A percentile compares a stretch with the other conserved stretches of the same genome.
These are phyloP conservation scores for Hippopotamus amphibius DNA, from an alignment of 2,113 vertebrate genomes.

Conservation along the genomic window DNA sequence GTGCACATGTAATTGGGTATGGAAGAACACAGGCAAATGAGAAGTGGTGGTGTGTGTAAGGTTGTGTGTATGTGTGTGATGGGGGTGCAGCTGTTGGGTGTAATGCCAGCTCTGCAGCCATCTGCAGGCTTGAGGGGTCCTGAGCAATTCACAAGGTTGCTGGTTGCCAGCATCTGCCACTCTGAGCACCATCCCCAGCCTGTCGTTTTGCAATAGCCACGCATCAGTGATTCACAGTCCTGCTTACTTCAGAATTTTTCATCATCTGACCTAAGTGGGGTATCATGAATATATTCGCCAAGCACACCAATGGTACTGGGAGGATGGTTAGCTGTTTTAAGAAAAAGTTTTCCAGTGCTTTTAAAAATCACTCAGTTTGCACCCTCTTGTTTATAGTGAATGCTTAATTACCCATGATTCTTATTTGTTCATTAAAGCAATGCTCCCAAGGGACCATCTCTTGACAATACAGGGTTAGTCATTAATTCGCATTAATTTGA, in stretches of 20 bases:
- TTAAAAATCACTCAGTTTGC: slow-evolving; percentile 3
- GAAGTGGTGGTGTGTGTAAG: not conserved
- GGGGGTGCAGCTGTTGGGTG: not conserved
- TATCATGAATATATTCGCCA: slow-evolving; percentile 10
- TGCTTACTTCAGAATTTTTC: slow-evolving; percentile 42
- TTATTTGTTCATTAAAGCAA: slow-evolving; percentile 65
- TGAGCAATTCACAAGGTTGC: not conserved
- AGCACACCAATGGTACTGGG: not conserved
- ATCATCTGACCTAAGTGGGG: not conserved
- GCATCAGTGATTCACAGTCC: not conserved
- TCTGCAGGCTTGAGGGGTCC: slow-evolving; percentile 13
- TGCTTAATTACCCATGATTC: slow-evolving; percentile 61
- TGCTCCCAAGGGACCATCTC: slow-evolving; percentile 25
- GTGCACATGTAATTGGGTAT: not conserved
- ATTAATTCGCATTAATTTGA: slow-evolving; percentile 76
- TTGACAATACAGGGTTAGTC: slow-evolving; percentile 51
- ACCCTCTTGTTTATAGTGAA: slow-evolving; percentile 43
- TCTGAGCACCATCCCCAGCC: not conserved
- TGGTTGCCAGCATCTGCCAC: not conserved
- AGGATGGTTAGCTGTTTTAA: not conserved
- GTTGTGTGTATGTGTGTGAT: not conserved
- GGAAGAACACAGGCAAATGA: not conserved
- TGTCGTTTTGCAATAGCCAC: not conserved
- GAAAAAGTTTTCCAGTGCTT: slow-evolving; percentile 41
- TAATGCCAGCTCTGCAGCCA: slow-evolving; percentile 16